These are phyloP conservation scores for Harpalus rufipes DNA, from an alignment of 2,888 invertebrate genomes.

Conservation along the genomic window DNA sequence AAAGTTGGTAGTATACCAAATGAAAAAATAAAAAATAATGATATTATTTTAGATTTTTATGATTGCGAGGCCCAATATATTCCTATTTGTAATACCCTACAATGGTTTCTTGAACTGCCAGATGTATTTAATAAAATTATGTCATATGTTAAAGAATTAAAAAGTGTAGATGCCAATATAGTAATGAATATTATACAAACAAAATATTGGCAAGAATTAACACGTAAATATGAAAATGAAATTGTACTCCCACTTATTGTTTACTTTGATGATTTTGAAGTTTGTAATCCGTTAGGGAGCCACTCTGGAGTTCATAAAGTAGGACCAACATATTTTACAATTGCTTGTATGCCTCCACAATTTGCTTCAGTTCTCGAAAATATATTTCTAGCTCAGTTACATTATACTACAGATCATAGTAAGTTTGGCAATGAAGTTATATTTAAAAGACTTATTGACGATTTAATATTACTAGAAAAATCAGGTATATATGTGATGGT, in stretches of 20 bases:
- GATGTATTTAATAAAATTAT: no score
- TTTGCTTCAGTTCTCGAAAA: conserved; percentile 66
- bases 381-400: conserved; percentile 69
- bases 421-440: conserved; percentile 68
- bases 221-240: conserved; percentile 59
- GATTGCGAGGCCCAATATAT: no score
- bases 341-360: conserved; percentile 69
- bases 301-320: no score
- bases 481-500: conserved; percentile 63
- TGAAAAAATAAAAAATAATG: no score
- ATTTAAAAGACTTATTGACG: conserved; percentile 65
- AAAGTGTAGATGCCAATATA: conserved; percentile 54
- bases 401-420: conserved; percentile 68
- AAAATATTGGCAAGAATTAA: conserved; percentile 62
- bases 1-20: no score
- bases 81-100: no score
- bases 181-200: conserved; percentile 66
- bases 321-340: conserved; percentile 65
- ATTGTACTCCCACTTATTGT: conserved; percentile 57
- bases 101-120: no score
- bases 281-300: no score
- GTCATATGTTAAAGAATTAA: background rate
- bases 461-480: conserved; percentile 68
- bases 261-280: background rate
- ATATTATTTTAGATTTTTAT: no score